These are phyloP conservation scores for Nemotelus pantherinus DNA, from an alignment of 2,888 invertebrate genomes.

Conservation along the genomic window DNA sequence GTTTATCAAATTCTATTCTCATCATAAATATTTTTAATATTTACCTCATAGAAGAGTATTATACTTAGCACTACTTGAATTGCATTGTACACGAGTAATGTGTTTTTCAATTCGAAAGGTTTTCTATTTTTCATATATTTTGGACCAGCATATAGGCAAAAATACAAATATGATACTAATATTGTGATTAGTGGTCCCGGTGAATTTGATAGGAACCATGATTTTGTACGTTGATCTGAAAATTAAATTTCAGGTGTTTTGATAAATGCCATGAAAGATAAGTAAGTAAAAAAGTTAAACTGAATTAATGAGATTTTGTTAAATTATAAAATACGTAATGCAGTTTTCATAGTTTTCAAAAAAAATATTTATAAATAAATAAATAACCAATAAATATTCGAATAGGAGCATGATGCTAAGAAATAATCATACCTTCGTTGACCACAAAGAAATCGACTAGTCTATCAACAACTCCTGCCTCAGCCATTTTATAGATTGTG, in stretches of 20 bases:
- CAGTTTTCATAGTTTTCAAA: background rate
- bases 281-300: no score
- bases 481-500: conserved; percentile 34
- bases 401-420: background rate
- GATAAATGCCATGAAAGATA: background rate
- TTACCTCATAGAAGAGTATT: conserved; percentile 79
- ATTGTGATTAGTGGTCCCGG: conserved; percentile 77
- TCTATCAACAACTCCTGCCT: conserved; percentile 55
- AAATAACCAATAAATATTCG: background rate
- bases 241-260: conserved; percentile 47
- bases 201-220: conserved; percentile 79
- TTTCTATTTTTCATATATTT: conserved; percentile 87
- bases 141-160: conserved; percentile 83
- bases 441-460: conserved; percentile 64
- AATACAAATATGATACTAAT: conserved; percentile 75
- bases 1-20: background rate
- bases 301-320: background rate
- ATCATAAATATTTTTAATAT: conserved; percentile 5
- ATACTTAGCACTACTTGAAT: conserved; percentile 85
- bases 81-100: conserved; percentile 86
- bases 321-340: conserved; percentile 1
- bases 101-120: conserved; percentile 82
- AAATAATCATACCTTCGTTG: conserved; percentile 61
- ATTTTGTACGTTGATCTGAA: conserved; percentile 74
- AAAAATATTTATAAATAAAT: background rate